These are phyloP conservation scores for Aviceda subcristata DNA, from an alignment of 2,113 vertebrate genomes.

Conservation along the genomic window DNA sequence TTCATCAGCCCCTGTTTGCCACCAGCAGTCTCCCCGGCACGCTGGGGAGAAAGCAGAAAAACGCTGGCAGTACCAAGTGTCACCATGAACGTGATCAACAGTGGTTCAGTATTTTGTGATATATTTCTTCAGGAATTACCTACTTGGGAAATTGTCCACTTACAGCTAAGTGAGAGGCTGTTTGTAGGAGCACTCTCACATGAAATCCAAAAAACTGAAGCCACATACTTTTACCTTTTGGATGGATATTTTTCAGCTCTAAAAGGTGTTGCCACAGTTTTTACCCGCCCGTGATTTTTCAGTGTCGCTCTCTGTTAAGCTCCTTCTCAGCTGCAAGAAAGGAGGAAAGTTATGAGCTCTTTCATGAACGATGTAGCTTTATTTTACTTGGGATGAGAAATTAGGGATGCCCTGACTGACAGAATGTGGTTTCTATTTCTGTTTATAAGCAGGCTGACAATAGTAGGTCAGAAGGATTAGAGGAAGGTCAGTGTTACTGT, in stretches of 20 bases:
- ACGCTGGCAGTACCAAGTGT: background rate
- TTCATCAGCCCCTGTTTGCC: background rate
- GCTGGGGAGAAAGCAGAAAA: background rate
- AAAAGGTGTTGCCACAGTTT: background rate
- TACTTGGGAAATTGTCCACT: background rate
- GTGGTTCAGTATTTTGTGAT: background rate
- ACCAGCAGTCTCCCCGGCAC: background rate
- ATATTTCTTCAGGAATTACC: background rate
- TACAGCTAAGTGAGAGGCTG: background rate
- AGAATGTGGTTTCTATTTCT: constrained; percentile 52
- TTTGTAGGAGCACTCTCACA: background rate
- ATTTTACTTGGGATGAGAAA: constrained; percentile 19
- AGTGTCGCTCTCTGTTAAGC: background rate
- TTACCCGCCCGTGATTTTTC: background rate
- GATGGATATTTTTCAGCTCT: background rate
- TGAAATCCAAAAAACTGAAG: background rate
- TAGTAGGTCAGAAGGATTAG: constrained; percentile 47
- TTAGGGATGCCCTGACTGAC: constrained; percentile 24
- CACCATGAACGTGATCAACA: background rate
- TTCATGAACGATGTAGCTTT: background rate
- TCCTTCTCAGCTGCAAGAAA: background rate
- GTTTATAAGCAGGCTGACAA: constrained; percentile 27
- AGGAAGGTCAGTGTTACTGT: constrained; percentile 16
- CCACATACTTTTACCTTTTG: background rate
- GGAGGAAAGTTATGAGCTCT: background rate